Conservation (phyloP, 2,113 vertebrate species). For the Nannobrachium achirus region DNA sequence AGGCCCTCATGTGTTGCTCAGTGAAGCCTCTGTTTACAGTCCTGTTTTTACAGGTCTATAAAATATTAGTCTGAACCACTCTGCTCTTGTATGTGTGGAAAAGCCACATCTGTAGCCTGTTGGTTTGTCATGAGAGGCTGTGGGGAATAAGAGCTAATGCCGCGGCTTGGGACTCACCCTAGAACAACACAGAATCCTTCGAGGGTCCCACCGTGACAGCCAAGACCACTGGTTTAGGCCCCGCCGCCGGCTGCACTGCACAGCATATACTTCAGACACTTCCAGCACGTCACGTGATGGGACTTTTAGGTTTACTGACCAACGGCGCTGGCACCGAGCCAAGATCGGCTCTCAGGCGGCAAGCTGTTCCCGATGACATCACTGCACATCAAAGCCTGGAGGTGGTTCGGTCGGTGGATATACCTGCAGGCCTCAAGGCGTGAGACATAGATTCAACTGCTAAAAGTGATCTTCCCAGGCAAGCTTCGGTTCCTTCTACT, state of each 20-base stretch:
- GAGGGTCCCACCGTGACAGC: constrained; percentile 64
- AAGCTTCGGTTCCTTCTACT: too few relatives aligned
- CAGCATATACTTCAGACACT: constrained; percentile 43
- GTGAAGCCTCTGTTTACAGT: constrained; percentile 78
- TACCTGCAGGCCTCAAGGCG: not conserved
- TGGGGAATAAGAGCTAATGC: constrained; percentile 71
- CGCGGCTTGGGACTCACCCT: constrained; percentile 70
- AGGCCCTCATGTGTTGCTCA: constrained; percentile 68
- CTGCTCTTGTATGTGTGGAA: constrained; percentile 71
- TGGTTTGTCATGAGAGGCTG: constrained; percentile 74
- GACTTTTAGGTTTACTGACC: constrained; percentile 51
- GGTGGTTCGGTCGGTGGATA: constrained; percentile 8
- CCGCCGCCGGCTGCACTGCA: constrained; percentile 24
- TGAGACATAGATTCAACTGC: not conserved
- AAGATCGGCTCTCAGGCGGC: constrained; percentile 43
- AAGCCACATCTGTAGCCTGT: constrained; percentile 74
- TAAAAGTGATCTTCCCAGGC: not conserved
- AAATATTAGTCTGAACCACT: constrained; percentile 79
- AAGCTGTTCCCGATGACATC: constrained; percentile 49
- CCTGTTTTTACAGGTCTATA: constrained; percentile 79
- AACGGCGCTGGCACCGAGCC: constrained; percentile 43
- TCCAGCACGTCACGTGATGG: constrained; percentile 45
- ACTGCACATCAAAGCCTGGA: constrained; percentile 2
- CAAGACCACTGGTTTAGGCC: constrained; percentile 57
- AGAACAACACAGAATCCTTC: constrained; percentile 66